Percentiles rank a stretch among this genome's conserved stretches.
Conservation (phyloP, 2,888 invertebrate species). For the Amphipyra tragopoginis region DNA sequence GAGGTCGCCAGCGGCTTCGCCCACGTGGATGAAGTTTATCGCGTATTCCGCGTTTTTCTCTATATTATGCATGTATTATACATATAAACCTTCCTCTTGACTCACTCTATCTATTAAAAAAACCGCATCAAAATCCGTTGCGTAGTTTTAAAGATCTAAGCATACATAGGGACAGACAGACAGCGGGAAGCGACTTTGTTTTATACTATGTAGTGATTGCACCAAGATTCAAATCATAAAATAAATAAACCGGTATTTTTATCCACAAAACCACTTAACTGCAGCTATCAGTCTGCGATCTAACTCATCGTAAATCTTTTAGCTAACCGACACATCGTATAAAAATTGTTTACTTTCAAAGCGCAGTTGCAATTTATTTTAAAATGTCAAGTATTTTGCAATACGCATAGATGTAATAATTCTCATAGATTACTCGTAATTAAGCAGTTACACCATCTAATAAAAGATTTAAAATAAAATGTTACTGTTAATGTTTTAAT, state of each 20-base stretch:
- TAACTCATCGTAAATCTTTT: constrained; percentile 13
- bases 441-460: constrained; percentile 12
- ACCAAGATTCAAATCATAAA: neutral
- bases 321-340: neutral
- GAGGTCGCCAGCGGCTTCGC: no score
- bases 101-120: no score
- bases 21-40: no score
- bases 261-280: constrained; percentile 11
- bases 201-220: no score
- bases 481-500: neutral
- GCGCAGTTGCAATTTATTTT: constrained; percentile 11
- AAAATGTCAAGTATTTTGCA: constrained; percentile 33
- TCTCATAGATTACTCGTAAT: neutral
- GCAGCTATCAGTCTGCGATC: constrained; percentile 9
- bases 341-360: constrained; percentile 10
- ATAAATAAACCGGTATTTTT: neutral
- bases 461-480: constrained; percentile 9
- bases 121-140: no score
- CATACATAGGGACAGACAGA: no score
- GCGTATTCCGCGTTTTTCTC: no score
- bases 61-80: no score
- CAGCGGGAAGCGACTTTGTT: no score
- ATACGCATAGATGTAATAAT: constrained; percentile 1
- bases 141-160: no score
- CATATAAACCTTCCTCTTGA: no score